phyloP scores from a whole-genome alignment of 1,140 invertebrate species.

The Trypoxylus dichotomus region DNA sequence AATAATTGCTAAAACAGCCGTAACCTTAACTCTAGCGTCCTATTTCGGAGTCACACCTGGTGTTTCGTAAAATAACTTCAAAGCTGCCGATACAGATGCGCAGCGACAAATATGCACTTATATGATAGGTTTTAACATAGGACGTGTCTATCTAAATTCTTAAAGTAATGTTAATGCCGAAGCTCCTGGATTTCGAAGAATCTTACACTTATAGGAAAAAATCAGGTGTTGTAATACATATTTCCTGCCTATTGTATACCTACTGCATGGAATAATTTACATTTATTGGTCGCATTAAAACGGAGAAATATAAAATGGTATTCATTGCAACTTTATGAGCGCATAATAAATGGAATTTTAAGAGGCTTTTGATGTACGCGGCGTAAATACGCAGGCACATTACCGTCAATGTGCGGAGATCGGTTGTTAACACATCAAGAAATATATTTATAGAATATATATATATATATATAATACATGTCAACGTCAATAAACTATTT shows the following conservation, averaged over 20 bases:
- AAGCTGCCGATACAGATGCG: too few relatives aligned
- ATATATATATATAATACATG: not conserved
- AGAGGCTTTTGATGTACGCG: slow-evolving; percentile 1
- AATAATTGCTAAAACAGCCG: too few relatives aligned
- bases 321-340: slow-evolving; percentile 6
- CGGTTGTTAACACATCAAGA: not conserved
- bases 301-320: not conserved
- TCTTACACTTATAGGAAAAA: not conserved
- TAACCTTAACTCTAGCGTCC: too few relatives aligned
- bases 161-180: not conserved
- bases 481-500: not conserved
- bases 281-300: not conserved
- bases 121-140: too few relatives aligned
- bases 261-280: not conserved
- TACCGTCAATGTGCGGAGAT: not conserved
- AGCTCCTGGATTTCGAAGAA: not conserved
- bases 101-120: too few relatives aligned
- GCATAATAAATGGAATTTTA: not conserved
- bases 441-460: not conserved
- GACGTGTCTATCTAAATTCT: too few relatives aligned
- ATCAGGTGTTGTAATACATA: not conserved
- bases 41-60: too few relatives aligned
- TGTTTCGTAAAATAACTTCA: too few relatives aligned
- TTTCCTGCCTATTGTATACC: not conserved
- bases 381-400: not conserved